These are phyloP conservation scores for Indri indri DNA, from an alignment of 2,113 vertebrate genomes.

Conservation along the genomic window DNA sequence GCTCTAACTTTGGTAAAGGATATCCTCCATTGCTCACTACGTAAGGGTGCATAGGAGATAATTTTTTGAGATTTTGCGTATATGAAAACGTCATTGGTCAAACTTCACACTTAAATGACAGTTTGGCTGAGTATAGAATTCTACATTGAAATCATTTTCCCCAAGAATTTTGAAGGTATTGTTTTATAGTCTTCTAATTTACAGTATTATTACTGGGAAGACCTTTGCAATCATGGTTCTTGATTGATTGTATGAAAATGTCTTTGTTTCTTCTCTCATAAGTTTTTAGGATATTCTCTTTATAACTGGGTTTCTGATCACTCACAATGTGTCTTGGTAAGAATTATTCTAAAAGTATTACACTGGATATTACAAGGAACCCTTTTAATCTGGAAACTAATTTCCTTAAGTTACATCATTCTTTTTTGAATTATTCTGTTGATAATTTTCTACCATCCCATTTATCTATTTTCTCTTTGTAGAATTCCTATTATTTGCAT, in stretches of 20 bases:
- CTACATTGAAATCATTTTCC: neutral
- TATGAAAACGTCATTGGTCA: neutral
- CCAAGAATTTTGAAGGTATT: neutral
- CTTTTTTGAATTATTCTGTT: neutral
- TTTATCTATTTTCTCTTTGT: neutral
- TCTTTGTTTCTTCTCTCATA: constrained; percentile 8
- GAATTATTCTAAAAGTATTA: constrained; percentile 2
- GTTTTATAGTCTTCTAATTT: neutral
- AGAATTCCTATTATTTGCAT: neutral
- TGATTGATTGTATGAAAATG: neutral
- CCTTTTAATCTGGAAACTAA: neutral
- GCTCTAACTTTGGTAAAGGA: neutral
- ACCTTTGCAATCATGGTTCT: neutral
- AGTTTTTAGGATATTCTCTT: neutral
- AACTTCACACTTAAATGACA: neutral
- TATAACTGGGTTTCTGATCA: neutral
- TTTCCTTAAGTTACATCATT: neutral
- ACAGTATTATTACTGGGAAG: neutral
- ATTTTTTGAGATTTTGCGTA: neutral
- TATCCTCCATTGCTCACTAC: neutral
- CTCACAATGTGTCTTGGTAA: neutral
- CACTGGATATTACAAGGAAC: neutral
- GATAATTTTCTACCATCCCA: neutral
- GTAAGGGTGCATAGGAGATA: neutral
- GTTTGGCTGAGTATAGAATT: constrained; percentile 24